phyloP scores from a whole-genome alignment of 2,888 invertebrate genomes.

The Plagodis dolabraria region DNA sequence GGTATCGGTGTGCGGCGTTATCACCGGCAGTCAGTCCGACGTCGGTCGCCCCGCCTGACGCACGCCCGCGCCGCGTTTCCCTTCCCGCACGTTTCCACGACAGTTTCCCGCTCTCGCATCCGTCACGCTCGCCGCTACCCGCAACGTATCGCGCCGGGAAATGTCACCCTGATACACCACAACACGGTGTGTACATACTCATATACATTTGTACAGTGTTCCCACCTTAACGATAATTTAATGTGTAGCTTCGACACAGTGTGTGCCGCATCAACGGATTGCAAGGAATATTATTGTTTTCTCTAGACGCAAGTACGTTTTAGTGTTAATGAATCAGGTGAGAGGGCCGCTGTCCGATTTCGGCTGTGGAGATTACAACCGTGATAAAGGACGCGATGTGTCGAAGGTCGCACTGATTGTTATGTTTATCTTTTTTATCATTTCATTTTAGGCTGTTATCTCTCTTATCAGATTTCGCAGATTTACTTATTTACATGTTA shows the following conservation, averaged over 20 bases:
- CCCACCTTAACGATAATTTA: slow-evolving; percentile 67
- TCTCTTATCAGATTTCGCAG: slow-evolving; percentile 21
- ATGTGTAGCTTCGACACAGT: slow-evolving; percentile 64
- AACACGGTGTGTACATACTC: slow-evolving; percentile 67
- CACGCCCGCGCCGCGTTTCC: slow-evolving; percentile 56
- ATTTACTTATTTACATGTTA: not conserved
- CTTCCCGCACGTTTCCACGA: slow-evolving; percentile 59
- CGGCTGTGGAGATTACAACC: slow-evolving; percentile 43
- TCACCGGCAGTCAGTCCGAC: slow-evolving; percentile 71
- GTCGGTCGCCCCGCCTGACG: slow-evolving; percentile 59
- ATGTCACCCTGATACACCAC: slow-evolving; percentile 70
- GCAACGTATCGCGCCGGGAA: slow-evolving; percentile 55
- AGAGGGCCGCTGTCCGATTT: slow-evolving; percentile 42
- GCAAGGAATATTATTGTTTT: slow-evolving; percentile 72
- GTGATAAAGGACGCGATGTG: slow-evolving; percentile 49
- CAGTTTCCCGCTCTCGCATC: slow-evolving; percentile 58
- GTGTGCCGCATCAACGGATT: slow-evolving; percentile 77
- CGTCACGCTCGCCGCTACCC: slow-evolving; percentile 46
- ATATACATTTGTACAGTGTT: slow-evolving; percentile 41
- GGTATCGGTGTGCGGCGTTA: slow-evolving; percentile 65
- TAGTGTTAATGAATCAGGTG: slow-evolving; percentile 59
- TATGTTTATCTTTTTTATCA: slow-evolving; percentile 65
- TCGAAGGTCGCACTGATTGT: slow-evolving; percentile 64
- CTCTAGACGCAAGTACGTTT: slow-evolving; percentile 70
- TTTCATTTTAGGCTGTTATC: slow-evolving; percentile 43